Evolutionary conservation across 2,113 vertebrate species (phyloP).

Genomic region (Eupsittula cactorum): DNA sequence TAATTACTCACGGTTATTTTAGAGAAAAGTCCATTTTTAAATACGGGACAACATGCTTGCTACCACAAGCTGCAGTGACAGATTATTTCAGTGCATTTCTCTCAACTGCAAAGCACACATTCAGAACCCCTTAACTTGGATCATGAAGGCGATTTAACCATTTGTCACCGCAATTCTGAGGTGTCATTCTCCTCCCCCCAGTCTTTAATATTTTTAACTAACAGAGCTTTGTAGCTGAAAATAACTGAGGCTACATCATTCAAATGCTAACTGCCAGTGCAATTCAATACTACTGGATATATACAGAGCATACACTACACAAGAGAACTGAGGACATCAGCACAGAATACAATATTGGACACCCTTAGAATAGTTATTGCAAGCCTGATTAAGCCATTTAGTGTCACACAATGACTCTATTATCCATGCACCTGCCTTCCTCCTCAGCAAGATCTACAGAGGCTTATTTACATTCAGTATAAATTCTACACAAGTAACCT

Average conservation of each 20-base stretch:
- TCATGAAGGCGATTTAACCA: background rate
- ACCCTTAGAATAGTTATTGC: background rate
- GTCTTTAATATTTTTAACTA: background rate
- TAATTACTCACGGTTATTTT: background rate
- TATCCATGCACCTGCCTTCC: constrained; percentile 4
- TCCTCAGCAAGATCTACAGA: background rate
- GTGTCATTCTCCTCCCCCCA: background rate
- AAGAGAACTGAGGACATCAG: constrained; percentile 23
- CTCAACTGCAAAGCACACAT: background rate
- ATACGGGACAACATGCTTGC: background rate
- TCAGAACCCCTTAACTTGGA: background rate
- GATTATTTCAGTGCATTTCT: constrained; percentile 4
- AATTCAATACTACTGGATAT: constrained; percentile 36
- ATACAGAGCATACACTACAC: constrained; percentile 41
- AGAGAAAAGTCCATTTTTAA: background rate
- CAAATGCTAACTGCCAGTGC: constrained; percentile 56
- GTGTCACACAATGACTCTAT: constrained; percentile 1
- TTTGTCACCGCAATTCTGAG: background rate
- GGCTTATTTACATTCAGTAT: constrained; percentile 18
- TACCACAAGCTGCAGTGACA: background rate
- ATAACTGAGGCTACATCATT: constrained; percentile 35
- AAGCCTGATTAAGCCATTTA: background rate
- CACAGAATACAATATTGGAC: constrained; percentile 21
- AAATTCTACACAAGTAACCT: background rate
- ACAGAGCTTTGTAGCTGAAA: constrained; percentile 22